phyloP scores from a whole-genome alignment of 2,888 invertebrate genomes.

The Pollenia amentaria region DNA sequence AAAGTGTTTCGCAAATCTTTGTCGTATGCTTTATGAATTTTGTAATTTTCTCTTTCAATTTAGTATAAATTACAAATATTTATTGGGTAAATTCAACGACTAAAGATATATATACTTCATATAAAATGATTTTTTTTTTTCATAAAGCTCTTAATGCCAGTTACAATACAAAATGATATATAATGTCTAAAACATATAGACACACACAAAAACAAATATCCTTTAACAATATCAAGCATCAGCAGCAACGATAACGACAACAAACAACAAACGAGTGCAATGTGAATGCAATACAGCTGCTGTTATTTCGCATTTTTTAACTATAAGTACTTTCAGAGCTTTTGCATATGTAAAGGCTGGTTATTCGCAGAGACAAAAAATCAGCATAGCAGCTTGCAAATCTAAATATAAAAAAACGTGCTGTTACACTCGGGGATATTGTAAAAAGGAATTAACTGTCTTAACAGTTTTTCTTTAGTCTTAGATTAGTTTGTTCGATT shows the following conservation, averaged over 20 bases:
- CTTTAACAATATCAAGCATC: slow-evolving; percentile 54
- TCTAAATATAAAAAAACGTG: background rate
- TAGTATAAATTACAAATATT: background rate
- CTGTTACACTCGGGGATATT: background rate
- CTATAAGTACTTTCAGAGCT: slow-evolving; percentile 58
- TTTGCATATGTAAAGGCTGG: slow-evolving; percentile 62
- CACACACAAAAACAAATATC: slow-evolving; percentile 42
- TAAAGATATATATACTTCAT: slow-evolving; percentile 20
- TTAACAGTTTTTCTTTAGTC: too few relatives aligned
- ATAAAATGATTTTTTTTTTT: slow-evolving; percentile 39
- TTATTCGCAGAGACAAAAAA: slow-evolving; percentile 6
- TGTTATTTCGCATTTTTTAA: slow-evolving; percentile 48
- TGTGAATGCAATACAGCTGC: slow-evolving; percentile 58
- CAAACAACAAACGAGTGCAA: slow-evolving; percentile 17
- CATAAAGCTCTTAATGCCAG: slow-evolving; percentile 66
- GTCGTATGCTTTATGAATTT: too few relatives aligned
- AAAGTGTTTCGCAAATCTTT: background rate
- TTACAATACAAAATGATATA: slow-evolving; percentile 61
- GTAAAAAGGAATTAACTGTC: background rate
- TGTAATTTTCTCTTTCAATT: too few relatives aligned
- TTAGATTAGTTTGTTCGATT: too few relatives aligned
- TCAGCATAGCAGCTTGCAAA: background rate
- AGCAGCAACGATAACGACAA: slow-evolving; percentile 25
- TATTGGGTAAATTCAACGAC: slow-evolving; percentile 22
- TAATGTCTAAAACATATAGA: slow-evolving; percentile 57